Evolutionary conservation across 2,888 invertebrate genomes (phyloP).

Genomic region (Chrysina gloriosa): DNA sequence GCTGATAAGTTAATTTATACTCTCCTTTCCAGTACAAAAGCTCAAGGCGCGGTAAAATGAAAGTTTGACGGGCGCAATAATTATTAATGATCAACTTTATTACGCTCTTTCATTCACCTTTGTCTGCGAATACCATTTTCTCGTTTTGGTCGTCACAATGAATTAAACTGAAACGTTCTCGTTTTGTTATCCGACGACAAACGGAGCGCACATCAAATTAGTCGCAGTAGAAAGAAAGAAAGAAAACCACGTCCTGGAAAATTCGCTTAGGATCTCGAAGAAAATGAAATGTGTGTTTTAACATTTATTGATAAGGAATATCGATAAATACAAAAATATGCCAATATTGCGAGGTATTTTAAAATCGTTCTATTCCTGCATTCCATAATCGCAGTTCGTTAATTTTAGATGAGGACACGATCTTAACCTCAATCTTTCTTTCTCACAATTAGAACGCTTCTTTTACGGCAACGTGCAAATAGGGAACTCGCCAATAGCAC

Average conservation of each 20-base stretch:
- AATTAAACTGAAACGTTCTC: constrained; percentile 14
- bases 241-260: neutral
- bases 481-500: neutral
- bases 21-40: too few species aligned
- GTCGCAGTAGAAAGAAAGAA: neutral
- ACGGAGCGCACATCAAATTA: constrained; percentile 10
- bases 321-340: too few species aligned
- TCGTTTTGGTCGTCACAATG: neutral
- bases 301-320: neutral
- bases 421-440: too few species aligned
- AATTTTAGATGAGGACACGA: too few species aligned
- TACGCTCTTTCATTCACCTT: neutral
- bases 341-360: too few species aligned
- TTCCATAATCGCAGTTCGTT: too few species aligned
- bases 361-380: too few species aligned
- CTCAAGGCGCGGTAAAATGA: too few species aligned
- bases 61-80: neutral
- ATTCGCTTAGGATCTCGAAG: neutral
- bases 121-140: neutral
- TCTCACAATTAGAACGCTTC: too few species aligned
- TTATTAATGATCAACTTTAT: neutral
- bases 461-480: neutral
- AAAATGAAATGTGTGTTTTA: neutral
- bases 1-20: too few species aligned
- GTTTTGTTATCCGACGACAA: neutral